These are phyloP conservation scores for Gnatocerus cornutus DNA, from an alignment of 2,888 invertebrate species.

Conservation along the genomic window DNA sequence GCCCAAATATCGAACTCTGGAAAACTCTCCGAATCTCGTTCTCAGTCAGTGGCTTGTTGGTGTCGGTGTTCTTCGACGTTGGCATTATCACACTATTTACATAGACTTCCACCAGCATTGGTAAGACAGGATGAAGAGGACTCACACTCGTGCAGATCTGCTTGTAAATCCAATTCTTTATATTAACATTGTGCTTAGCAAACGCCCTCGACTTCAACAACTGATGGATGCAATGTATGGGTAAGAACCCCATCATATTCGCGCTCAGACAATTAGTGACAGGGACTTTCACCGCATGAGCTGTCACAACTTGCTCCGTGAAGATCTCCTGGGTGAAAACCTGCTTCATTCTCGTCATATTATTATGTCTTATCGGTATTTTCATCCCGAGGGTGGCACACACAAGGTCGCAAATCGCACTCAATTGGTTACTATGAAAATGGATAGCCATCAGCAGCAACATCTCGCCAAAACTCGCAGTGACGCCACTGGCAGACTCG, in stretches of 20 bases:
- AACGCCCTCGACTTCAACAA: slow-evolving; percentile 94
- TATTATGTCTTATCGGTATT: slow-evolving; percentile 89
- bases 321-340: slow-evolving; percentile 98
- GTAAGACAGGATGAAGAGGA: slow-evolving; percentile 95
- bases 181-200: slow-evolving; percentile 96
- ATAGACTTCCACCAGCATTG: slow-evolving; percentile 94
- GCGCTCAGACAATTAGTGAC: slow-evolving; percentile 93
- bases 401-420: slow-evolving; percentile 94
- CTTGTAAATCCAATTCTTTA: slow-evolving; percentile 96
- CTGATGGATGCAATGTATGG: slow-evolving; percentile 97
- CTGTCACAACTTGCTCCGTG: slow-evolving; percentile 96
- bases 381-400: slow-evolving; percentile 97
- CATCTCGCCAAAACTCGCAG: slow-evolving; percentile 96
- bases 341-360: slow-evolving; percentile 90
- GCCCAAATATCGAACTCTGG: slow-evolving; percentile 83
- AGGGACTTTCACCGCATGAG: slow-evolving; percentile 96
- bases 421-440: slow-evolving; percentile 95
- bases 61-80: slow-evolving; percentile 70
- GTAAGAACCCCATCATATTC: slow-evolving; percentile 89
- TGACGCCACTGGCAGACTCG: slow-evolving; percentile 87
- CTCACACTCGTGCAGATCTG: slow-evolving; percentile 92
- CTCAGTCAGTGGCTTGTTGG: slow-evolving; percentile 93
- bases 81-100: slow-evolving; percentile 91
- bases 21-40: slow-evolving; percentile 91
- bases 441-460: slow-evolving; percentile 96